phyloP scores from a whole-genome alignment of 2,888 invertebrate species.

The Tolmerus cingulatus region DNA sequence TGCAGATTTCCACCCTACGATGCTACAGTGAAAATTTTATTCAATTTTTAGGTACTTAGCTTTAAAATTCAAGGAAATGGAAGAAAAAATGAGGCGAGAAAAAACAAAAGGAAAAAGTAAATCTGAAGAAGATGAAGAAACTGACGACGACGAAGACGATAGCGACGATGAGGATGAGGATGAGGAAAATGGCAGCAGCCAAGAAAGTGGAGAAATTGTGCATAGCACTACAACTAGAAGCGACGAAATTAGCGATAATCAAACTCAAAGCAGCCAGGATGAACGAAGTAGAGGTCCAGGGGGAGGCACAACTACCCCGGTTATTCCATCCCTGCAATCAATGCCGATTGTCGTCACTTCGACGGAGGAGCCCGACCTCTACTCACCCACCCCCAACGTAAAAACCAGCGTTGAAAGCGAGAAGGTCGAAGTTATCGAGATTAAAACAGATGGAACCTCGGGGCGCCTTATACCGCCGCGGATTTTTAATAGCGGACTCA shows the following conservation, averaged over 20 bases:
- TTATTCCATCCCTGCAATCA: constrained; percentile 42
- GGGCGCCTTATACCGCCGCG: constrained; percentile 58
- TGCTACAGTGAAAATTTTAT: constrained; percentile 38
- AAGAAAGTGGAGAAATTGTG: background rate
- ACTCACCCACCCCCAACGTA: constrained; percentile 30
- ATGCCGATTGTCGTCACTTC: constrained; percentile 60
- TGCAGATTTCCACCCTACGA: background rate
- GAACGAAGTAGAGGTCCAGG: background rate
- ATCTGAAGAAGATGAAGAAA: constrained; percentile 57
- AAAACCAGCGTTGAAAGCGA: constrained; percentile 58
- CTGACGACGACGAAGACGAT: constrained; percentile 47
- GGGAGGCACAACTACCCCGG: background rate
- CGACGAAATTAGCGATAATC: constrained; percentile 1
- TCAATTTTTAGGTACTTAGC: constrained; percentile 73
- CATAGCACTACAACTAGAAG: background rate
- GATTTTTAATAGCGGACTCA: constrained; percentile 49
- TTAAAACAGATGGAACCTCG: constrained; percentile 61
- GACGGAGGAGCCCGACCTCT: constrained; percentile 53
- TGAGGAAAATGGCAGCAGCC: constrained; percentile 27
- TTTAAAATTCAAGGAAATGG: constrained; percentile 86
- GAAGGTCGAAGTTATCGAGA: constrained; percentile 64
- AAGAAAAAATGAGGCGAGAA: constrained; percentile 77
- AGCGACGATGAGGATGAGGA: constrained; percentile 50
- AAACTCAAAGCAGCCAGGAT: background rate
- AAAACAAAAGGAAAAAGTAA: constrained; percentile 67